phyloP scores from a whole-genome alignment of 2,113 vertebrate species.

The Tonatia bakeri region DNA sequence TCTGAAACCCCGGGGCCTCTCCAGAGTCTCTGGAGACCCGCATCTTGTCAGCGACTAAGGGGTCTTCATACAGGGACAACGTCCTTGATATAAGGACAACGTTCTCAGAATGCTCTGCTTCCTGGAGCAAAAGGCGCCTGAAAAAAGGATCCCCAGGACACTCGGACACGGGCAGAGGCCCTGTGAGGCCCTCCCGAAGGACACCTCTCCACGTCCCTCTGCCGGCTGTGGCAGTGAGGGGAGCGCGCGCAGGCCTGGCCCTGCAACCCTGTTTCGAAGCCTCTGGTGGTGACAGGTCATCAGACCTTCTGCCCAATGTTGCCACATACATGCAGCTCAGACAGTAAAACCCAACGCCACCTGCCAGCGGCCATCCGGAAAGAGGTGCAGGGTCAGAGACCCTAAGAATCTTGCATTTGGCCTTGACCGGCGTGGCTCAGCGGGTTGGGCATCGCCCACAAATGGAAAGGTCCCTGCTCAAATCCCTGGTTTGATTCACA shows the following conservation, averaged over 20 bases:
- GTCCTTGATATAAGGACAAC: not conserved
- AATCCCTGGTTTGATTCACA: too few species aligned
- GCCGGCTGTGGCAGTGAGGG: not conserved
- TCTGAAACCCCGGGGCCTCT: not conserved
- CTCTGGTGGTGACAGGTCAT: not conserved
- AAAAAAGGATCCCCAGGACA: not conserved
- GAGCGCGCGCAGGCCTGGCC: not conserved
- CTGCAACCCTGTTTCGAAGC: not conserved
- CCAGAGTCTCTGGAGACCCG: not conserved
- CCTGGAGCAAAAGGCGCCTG: not conserved
- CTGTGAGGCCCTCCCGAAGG: not conserved
- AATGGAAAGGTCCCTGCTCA: too few species aligned
- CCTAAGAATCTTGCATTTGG: not conserved
- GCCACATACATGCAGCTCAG: not conserved
- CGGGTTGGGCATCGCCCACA: too few species aligned
- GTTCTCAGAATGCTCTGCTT: slow-evolving; percentile 10
- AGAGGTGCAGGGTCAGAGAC: not conserved
- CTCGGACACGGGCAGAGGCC: not conserved
- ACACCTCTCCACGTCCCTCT: not conserved
- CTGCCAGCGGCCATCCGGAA: not conserved
- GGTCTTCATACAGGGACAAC: not conserved
- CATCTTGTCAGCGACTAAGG: not conserved
- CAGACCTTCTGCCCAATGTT: not conserved
- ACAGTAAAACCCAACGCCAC: not conserved
- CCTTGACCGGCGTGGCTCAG: too few species aligned